These are phyloP conservation scores for Pedetes capensis DNA, from an alignment of 2,113 vertebrate species.

Conservation along the genomic window DNA sequence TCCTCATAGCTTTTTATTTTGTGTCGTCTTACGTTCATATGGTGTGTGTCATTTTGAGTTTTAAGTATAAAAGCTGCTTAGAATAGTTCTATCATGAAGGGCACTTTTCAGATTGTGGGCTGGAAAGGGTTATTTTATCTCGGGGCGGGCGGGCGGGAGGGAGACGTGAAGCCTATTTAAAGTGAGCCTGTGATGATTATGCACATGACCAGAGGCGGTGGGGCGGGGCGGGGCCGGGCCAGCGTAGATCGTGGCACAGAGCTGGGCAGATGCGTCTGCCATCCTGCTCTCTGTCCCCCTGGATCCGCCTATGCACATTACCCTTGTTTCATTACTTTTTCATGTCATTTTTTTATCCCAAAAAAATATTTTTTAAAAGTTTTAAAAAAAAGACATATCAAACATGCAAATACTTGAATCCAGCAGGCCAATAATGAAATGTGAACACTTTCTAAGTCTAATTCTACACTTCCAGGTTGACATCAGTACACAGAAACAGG, in stretches of 20 bases:
- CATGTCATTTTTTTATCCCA: constrained; percentile 85
- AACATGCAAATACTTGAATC: constrained; percentile 98
- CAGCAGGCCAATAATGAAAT: constrained; percentile 95
- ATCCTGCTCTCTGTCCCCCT: constrained; percentile 76
- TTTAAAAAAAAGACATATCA: constrained; percentile 88
- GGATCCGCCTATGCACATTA: constrained; percentile 88
- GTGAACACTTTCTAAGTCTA: constrained; percentile 92
- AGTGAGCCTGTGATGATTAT: constrained; percentile 89
- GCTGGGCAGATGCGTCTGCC: background rate
- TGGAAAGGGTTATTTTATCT: constrained; percentile 88
- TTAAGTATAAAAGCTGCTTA: constrained; percentile 90
- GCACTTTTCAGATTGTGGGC: constrained; percentile 90
- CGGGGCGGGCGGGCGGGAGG: constrained; percentile 77
- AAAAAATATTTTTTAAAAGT: constrained; percentile 85
- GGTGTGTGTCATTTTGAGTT: constrained; percentile 77
- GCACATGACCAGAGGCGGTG: constrained; percentile 87
- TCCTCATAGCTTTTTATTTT: constrained; percentile 80
- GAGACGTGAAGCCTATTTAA: constrained; percentile 85
- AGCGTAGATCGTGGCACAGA: background rate
- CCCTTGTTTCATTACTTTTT: constrained; percentile 85
- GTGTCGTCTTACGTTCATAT: constrained; percentile 83
- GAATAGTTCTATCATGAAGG: constrained; percentile 90
- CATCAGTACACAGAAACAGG: constrained; percentile 84
- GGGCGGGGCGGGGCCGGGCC: background rate
- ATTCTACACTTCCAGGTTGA: constrained; percentile 87